These are phyloP conservation scores for Scomber colias DNA, from an alignment of 2,113 vertebrate species.

Conservation along the genomic window DNA sequence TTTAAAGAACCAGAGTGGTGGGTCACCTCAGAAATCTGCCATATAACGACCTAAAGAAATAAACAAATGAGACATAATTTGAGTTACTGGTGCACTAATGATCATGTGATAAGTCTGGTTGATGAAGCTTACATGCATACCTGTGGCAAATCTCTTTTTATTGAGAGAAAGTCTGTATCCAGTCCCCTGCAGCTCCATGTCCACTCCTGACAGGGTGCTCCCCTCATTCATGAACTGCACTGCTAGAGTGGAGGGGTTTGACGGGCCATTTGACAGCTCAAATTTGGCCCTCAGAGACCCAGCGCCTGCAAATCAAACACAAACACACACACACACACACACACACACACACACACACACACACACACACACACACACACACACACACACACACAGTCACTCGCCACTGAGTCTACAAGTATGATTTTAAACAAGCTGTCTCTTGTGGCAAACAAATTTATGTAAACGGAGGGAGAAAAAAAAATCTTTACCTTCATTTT, in stretches of 20 bases:
- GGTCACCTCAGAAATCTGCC: constrained; percentile 92
- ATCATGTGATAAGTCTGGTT: fast-evolving
- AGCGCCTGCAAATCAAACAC: constrained; percentile 84
- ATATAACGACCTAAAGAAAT: constrained; percentile 94
- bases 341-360: background rate
- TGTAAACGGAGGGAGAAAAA: background rate
- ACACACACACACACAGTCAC: background rate
- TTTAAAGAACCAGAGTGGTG: constrained; percentile 54
- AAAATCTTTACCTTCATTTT: constrained; percentile 91
- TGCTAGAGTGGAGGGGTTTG: constrained; percentile 92
- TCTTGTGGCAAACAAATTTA: background rate
- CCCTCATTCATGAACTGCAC: constrained; percentile 96
- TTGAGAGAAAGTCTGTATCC: constrained; percentile 95
- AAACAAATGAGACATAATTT: constrained; percentile 22
- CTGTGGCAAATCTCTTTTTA: constrained; percentile 97
- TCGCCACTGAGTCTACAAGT: background rate
- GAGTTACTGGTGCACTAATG: background rate
- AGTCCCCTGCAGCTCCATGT: constrained; percentile 92
- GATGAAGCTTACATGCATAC: constrained; percentile 76
- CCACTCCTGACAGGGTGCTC: constrained; percentile 93
- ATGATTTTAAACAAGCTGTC: background rate
- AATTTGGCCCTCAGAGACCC: constrained; percentile 97
- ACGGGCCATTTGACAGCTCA: constrained; percentile 93
- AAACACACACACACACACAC: background rate
- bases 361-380: constrained; percentile 26